Conservation (phyloP, 1,140 invertebrate species). For the Magallana ariakensis region DNA sequence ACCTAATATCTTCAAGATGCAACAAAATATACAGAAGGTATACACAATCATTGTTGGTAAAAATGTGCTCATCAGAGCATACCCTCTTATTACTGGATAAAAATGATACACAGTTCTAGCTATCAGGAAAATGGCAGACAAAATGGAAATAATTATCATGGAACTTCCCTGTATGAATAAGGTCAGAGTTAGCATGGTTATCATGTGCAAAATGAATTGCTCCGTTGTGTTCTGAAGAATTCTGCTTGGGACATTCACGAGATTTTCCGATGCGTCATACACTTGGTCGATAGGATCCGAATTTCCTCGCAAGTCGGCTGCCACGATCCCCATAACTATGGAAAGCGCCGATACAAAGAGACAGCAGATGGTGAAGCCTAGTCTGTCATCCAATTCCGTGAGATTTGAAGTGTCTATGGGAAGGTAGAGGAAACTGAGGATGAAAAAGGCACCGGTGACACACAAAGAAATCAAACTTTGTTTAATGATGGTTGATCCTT, state of each 20-base stretch:
- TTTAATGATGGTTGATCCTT: too few relatives aligned
- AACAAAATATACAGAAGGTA: too few relatives aligned
- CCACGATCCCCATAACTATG: neutral
- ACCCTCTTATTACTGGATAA: too few relatives aligned
- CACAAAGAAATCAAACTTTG: too few relatives aligned
- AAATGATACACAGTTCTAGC: slow-evolving; percentile 13
- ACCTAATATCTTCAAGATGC: too few relatives aligned
- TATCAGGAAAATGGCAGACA: slow-evolving; percentile 33
- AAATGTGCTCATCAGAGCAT: too few relatives aligned
- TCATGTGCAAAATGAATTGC: slow-evolving; percentile 39
- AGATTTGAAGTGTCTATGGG: too few relatives aligned
- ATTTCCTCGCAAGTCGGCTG: neutral
- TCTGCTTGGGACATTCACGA: slow-evolving; percentile 29
- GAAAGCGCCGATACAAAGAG: neutral
- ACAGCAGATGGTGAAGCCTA: neutral
- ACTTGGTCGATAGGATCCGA: slow-evolving; percentile 22
- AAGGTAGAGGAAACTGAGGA: too few relatives aligned
- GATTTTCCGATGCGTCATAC: slow-evolving; percentile 24
- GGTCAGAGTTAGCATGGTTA: neutral
- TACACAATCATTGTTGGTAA: too few relatives aligned
- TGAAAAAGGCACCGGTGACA: too few relatives aligned
- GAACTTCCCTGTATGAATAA: neutral
- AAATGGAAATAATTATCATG: slow-evolving; percentile 30
- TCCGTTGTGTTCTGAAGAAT: slow-evolving; percentile 37
- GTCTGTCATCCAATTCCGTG: neutral